phyloP scores from a whole-genome alignment of 2,888 invertebrate genomes.

The Hypomecis punctinalis region DNA sequence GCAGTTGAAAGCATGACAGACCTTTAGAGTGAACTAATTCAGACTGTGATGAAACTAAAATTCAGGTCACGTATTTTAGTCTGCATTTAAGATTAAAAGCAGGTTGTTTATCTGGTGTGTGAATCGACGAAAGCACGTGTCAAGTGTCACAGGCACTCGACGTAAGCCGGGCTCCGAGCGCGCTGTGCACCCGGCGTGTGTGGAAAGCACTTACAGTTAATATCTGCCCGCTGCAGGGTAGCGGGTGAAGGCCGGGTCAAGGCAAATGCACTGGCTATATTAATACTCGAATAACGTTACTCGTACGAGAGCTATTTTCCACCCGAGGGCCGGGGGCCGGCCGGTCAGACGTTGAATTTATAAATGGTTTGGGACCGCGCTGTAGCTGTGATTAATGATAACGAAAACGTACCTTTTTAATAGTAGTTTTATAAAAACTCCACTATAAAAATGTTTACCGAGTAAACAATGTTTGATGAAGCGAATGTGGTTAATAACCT shows the following conservation, averaged over 20 bases:
- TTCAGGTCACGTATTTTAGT: not conserved
- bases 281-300: constrained; percentile 45
- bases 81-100: constrained; percentile 1
- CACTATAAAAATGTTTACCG: constrained; percentile 2
- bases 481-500: constrained; percentile 1
- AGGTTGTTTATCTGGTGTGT: constrained; percentile 1
- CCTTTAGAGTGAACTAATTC: not conserved
- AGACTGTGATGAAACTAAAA: constrained; percentile 2
- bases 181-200: constrained; percentile 31
- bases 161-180: constrained; percentile 16
- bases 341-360: constrained; percentile 25
- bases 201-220: constrained; percentile 40
- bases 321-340: constrained; percentile 48
- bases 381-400: constrained; percentile 18
- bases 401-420: constrained; percentile 15
- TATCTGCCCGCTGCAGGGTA: constrained; percentile 37
- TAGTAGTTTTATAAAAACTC: constrained; percentile 3
- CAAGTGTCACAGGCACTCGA: constrained; percentile 32
- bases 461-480: not conserved
- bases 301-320: constrained; percentile 50
- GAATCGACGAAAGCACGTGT: constrained; percentile 30
- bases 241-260: constrained; percentile 72
- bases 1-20: too few relatives aligned
- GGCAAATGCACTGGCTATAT: constrained; percentile 63
- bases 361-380: constrained; percentile 18